Evolutionary conservation across 2,113 vertebrate species (phyloP), one percentile per base, ranked within the genome.

Genomic region (Felis chaus): DNA sequence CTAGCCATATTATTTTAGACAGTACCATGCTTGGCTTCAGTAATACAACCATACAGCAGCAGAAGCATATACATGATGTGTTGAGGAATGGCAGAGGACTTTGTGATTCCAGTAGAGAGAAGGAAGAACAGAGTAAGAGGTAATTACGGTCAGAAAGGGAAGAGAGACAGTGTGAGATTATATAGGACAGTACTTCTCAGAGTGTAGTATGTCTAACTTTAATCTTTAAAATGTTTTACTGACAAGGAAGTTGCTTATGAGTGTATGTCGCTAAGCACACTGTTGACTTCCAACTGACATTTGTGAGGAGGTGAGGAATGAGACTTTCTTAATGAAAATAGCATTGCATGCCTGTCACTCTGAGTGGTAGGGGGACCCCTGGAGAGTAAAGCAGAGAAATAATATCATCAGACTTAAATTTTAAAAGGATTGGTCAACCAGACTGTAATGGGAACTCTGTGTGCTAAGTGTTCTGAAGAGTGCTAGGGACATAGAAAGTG

Each of bases 321-420:
- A 73, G n/a, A 87, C 29, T 91, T 76, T 15, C 57, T 85, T 71
- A 93, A 1, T 68, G 63, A 85, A 93, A 69, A 50, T 79, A 71
- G n/a, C 65, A 36, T 82, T 71, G 41, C 27, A 29, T 96, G 16
- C 68, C 13, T 85, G 5, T 94, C 91, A 94, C 16, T 94, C 50
- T 76, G 48, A 92, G 16, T 80, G 36, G 9, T 81, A 29, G 41
- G 29, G 61, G 66, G 48, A 69, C 50, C 41, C 41, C 74, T 57
- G 14, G 65, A 93, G 57, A 78, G 18, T 85, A 82, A 55, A 93
- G 50, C 76, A 91, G 25, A 89, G 36, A 74, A 95, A 57, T 84
- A 88, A 57, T 27, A 80, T 79, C 41, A 74, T 92, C 50, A 92
- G 39, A 91, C 79, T 93, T 91, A 79, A 80, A 65, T 97, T 95